These are phyloP conservation scores for Chaetogeoica ovagalla DNA, from an alignment of 2,888 invertebrate species.

Conservation along the genomic window DNA sequence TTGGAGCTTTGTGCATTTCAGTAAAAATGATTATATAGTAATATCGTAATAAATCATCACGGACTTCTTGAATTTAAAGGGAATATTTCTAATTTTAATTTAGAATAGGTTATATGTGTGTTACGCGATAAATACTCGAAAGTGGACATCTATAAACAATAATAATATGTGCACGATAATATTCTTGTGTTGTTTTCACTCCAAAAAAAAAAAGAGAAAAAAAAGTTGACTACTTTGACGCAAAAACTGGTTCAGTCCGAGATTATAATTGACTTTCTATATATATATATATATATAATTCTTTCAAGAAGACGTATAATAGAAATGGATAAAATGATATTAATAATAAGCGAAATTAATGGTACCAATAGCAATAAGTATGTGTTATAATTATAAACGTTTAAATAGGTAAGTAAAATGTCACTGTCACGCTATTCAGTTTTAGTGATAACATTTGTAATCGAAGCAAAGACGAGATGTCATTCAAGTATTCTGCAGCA, in stretches of 20 bases:
- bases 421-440: too few species aligned
- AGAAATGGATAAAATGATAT: neutral
- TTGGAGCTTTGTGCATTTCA: too few species aligned
- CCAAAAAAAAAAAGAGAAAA: neutral
- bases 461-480: too few species aligned
- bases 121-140: neutral
- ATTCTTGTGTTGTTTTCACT: constrained; percentile 36
- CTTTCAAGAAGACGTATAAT: neutral
- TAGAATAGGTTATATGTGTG: neutral
- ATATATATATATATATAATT: constrained; percentile 6
- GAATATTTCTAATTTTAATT: neutral
- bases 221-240: constrained; percentile 14
- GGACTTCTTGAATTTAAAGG: neutral
- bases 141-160: constrained; percentile 1
- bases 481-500: too few species aligned
- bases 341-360: too few species aligned
- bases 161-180: neutral
- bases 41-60: too few species aligned
- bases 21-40: too few species aligned
- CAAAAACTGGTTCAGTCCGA: constrained; percentile 37
- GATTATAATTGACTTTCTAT: constrained; percentile 19
- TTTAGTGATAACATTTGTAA: too few species aligned
- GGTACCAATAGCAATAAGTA: too few species aligned
- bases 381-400: too few species aligned
- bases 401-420: too few species aligned